Conservation (phyloP, 2,888 invertebrate species). For the Bombylius discolor region DNA sequence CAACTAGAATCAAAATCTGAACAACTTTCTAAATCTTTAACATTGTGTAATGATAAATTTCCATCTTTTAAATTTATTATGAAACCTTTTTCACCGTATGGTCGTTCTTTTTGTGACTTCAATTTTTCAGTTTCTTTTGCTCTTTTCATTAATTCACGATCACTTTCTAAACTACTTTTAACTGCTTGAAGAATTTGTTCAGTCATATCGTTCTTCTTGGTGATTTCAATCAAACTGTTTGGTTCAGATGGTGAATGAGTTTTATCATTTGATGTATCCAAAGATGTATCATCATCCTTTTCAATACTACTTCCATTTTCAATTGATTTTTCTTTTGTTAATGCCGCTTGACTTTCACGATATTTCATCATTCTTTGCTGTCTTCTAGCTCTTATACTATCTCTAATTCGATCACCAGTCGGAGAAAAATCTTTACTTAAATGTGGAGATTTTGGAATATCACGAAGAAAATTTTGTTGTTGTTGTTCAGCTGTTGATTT, state of each 20-base stretch:
- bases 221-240: slow-evolving; percentile 10
- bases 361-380: slow-evolving; percentile 22
- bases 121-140: slow-evolving; percentile 6
- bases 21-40: slow-evolving; percentile 33
- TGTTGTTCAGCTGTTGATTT: slow-evolving; percentile 2
- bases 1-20: slow-evolving; percentile 37
- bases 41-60: slow-evolving; percentile 30
- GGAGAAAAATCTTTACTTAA: slow-evolving; percentile 36
- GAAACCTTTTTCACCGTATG: slow-evolving; percentile 35
- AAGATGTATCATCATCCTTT: not conserved
- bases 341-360: slow-evolving; percentile 11
- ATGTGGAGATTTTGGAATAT: slow-evolving; percentile 36
- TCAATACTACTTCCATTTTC: not conserved
- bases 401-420: slow-evolving; percentile 33
- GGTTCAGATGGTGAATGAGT: slow-evolving; percentile 10
- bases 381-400: slow-evolving; percentile 33
- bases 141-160: slow-evolving; percentile 6
- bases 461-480: slow-evolving; percentile 13
- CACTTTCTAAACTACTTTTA: slow-evolving; percentile 24
- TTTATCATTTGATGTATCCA: slow-evolving; percentile 7
- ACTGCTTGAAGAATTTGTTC: slow-evolving; percentile 27
- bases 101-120: slow-evolving; percentile 19
- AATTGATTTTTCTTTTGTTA: not conserved
- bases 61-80: slow-evolving; percentile 31
- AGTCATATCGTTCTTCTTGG: slow-evolving; percentile 16